Evolutionary conservation across 2,113 vertebrate genomes (phyloP).

Genomic region (Condylura cristata): DNA sequence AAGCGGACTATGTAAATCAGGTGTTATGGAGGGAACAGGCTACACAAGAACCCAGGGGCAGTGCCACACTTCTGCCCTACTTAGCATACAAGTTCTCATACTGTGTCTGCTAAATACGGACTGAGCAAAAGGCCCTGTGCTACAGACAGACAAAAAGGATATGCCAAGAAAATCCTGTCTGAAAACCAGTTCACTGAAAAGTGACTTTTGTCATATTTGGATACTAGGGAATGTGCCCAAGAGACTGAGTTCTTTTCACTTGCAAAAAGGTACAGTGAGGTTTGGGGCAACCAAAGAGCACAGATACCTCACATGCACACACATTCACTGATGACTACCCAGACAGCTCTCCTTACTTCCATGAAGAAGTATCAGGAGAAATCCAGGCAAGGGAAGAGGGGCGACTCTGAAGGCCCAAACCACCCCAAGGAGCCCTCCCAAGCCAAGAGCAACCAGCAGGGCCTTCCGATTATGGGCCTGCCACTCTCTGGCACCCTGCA

Average conservation of each 20-base stretch:
- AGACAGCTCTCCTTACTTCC: neutral
- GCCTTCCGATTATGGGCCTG: neutral
- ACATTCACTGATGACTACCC: neutral
- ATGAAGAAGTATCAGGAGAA: neutral
- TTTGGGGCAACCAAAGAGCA: neutral
- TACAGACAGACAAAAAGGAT: neutral
- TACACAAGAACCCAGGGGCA: neutral
- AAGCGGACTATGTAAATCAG: neutral
- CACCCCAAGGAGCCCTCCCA: neutral
- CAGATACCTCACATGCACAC: neutral
- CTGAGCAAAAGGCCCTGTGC: neutral
- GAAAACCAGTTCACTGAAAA: neutral
- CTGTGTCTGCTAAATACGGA: neutral
- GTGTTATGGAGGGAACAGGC: neutral
- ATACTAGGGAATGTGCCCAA: neutral
- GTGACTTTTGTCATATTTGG: neutral
- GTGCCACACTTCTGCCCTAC: neutral
- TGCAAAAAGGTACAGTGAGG: neutral
- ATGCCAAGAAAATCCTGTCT: neutral
- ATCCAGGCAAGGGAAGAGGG: neutral
- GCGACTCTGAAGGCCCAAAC: neutral
- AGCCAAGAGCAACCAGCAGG: neutral
- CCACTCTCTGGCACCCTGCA: rapidly evolving
- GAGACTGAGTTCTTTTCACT: neutral
- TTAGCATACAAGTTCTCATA: neutral